Conservation (phyloP, 2,888 invertebrate genomes). For the Plemyria rubiginata region DNA sequence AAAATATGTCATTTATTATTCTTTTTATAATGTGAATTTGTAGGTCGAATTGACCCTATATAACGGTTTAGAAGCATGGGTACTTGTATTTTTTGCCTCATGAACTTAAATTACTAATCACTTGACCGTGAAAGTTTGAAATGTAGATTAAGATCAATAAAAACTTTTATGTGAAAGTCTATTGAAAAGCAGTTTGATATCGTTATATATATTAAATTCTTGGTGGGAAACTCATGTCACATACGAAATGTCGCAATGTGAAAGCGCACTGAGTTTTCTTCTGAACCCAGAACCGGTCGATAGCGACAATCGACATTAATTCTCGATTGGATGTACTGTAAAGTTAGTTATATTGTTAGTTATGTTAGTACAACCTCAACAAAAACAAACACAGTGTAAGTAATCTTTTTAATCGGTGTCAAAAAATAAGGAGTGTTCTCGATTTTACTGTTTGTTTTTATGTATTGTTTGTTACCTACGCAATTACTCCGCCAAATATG, state of each 20-base stretch:
- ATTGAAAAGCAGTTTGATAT: conserved; percentile 21
- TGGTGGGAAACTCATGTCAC: conserved; percentile 52
- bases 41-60: not conserved
- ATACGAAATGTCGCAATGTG: conserved; percentile 57
- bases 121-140: conserved; percentile 30
- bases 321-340: conserved; percentile 14
- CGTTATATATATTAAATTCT: conserved; percentile 36
- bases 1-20: not conserved
- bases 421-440: too few species aligned
- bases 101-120: conserved; percentile 14
- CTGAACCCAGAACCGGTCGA: conserved; percentile 68
- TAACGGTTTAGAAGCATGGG: not conserved
- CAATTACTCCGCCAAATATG: too few species aligned
- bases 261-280: conserved; percentile 72
- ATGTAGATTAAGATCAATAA: conserved; percentile 14
- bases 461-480: too few species aligned
- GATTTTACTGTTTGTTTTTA: too few species aligned
- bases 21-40: not conserved
- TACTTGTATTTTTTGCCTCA: conserved; percentile 34
- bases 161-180: conserved; percentile 20
- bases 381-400: too few species aligned
- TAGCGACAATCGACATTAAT: conserved; percentile 43
- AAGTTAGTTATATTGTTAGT: conserved; percentile 17
- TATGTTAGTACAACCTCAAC: not conserved
- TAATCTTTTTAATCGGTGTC: too few species aligned